A percentile compares a stretch with the other conserved stretches of the same genome.
Evolutionary conservation across 2,797 vertebrate genomes (phyloP).

Genomic region (Lepilemur septentrionalis): DNA sequence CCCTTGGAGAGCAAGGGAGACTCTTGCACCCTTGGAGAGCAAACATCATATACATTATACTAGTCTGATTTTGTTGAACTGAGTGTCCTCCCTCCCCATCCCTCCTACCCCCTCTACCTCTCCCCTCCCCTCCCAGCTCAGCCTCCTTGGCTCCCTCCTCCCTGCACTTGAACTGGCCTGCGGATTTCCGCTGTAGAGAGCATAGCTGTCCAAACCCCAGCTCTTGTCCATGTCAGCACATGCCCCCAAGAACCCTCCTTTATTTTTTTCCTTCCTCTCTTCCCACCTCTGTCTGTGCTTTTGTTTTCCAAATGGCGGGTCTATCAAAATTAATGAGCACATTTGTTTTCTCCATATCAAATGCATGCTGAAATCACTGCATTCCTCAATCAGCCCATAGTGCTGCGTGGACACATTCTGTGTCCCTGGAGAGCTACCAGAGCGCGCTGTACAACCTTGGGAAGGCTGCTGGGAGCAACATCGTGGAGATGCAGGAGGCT

Average conservation of each 20-base stretch:
- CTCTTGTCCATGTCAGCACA: not conserved
- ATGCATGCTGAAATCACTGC: not conserved
- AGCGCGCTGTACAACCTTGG: not conserved
- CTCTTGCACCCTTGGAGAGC: not conserved
- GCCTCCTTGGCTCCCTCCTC: no score
- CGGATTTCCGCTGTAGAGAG: not conserved
- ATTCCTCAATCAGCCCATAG: not conserved
- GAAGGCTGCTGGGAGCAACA: not conserved
- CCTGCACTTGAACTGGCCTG: not conserved
- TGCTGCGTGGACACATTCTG: no score
- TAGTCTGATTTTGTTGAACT: not conserved
- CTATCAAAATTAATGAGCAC: conserved; percentile 52
- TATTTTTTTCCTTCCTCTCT: not conserved
- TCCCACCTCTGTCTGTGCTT: not conserved
- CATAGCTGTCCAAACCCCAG: not conserved
- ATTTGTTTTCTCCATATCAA: conserved; percentile 5
- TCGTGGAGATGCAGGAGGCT: not conserved
- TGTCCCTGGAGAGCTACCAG: not conserved
- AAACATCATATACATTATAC: not conserved
- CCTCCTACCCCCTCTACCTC: accelerated
- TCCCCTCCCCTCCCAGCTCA: no score
- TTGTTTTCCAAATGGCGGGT: not conserved
- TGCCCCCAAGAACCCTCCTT: not conserved
- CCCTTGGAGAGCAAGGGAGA: no score
- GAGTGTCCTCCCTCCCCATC: not conserved